Evolutionary conservation across 2,113 vertebrate genomes (phyloP), one percentile per base, ranked within the genome.

Genomic region (Hemichromis elongatus): DNA sequence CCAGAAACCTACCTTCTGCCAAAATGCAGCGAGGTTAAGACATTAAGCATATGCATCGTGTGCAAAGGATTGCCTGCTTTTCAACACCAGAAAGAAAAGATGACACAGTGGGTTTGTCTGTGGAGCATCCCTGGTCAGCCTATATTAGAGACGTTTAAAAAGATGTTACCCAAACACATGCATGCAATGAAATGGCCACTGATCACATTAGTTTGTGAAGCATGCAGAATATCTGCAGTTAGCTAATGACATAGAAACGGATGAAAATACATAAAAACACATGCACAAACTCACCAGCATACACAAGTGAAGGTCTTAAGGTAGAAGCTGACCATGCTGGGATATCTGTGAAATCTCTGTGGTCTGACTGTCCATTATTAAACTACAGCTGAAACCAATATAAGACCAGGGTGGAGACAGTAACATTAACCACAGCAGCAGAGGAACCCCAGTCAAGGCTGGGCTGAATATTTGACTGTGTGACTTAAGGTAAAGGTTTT

Each of bases 291-390:
- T 63, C 56, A 54, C 53, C 7, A 30, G 50, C 40, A 77, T 57
- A 6, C 28, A 45, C 63, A 66, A 53, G 57, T 14, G 9, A 50
- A 52, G 19, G 35, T 30, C n/a, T 26, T 50, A 87, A 89, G 86
- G 81, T 82, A 85, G 75, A 16, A 7, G 55, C 19, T 83, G 47
- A 85, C 80, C 30, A 57, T 12, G 18, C 7, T 81, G 0, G 59
- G 87, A 84, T 81, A 68, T 93, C 93, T 93, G 92, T 80, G 89
- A 81, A 92, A 56, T 93, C 70, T 95, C 94, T 91, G 92, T 66
- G 93, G 91, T 92, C 35, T 8, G 80, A 86, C 37, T n/a, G 83
- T 90, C 47, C 45, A 7, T 63, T 85, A 53, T 70, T 84, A 37
- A 83, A 54, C 5, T 18, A 4, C 54, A 81, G 85, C 59, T 28